Evolutionary conservation across 2,797 vertebrate genomes (phyloP), one percentile per base, ranked within the genome.

Genomic region (Eulemur albifrons): DNA sequence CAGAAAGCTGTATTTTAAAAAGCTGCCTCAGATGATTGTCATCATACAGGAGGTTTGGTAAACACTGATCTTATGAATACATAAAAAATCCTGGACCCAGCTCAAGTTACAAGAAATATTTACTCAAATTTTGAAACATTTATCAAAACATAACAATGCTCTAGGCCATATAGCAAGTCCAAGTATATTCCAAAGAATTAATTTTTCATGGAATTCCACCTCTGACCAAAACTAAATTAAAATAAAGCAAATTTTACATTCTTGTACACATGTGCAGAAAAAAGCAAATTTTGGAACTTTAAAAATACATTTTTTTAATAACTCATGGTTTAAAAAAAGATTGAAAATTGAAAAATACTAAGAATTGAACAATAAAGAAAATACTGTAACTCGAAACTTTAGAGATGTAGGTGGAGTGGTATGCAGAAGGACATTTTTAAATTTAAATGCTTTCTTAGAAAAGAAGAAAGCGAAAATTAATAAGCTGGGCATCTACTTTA

Each of bases 401-500:
- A 40, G 69, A 89, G n/a, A 70, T 75, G 17, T 76, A 65, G 9
- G 2, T 81, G 12, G 12, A 77, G 13, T 89, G 45, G 1, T 61
- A 75, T 32, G 17, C 50, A 54, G 21, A 77, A 45, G 38, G 8
- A 88, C 65, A 48, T 32, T 88, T 92, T 82, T 61, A 83, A 9
- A 30, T 38, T 83, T 38, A 93, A 91, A 38, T 11, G n/a, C 38
- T 67, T 52, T 48, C 40, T 75, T 50, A 80, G 69, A 57, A 77
- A 95, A 10, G 9, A 83, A 86, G 43, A 65, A 77, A n/a, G 14
- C 65, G 14, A 87, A 96, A 84, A 70, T 57, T 75, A 57, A 95
- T 50, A n/a, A 88, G 6, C 35, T 81, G 17, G 17, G 8, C 3
- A 81, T 35, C 5, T 54, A 32, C 27, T 25, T 93, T 85, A 81